phyloP scores from a whole-genome alignment of 1,140 invertebrate genomes.

The Drosophila pachea region DNA sequence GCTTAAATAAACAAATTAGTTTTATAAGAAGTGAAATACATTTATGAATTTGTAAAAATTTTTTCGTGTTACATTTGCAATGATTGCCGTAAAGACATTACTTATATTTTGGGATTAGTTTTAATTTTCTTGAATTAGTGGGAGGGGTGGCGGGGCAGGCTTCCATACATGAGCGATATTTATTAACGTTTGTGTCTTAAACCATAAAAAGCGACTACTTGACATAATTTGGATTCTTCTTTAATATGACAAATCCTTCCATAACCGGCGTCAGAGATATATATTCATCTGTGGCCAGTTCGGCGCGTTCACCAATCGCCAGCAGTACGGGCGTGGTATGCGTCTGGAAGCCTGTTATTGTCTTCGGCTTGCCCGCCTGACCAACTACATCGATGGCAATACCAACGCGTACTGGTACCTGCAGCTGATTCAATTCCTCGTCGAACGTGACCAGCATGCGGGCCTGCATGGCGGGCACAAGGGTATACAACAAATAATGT shows the following conservation, averaged over 20 bases:
- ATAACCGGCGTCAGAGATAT: conserved; percentile 95
- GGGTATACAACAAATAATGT: conserved; percentile 96
- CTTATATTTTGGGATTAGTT: conserved; percentile 8
- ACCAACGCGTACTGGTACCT: conserved; percentile 97
- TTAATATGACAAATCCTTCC: conserved; percentile 99
- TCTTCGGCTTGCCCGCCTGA: conserved; percentile 99
- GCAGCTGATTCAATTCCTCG: conserved; percentile 94
- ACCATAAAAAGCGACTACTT: conserved; percentile 51
- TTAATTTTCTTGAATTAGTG: neutral
- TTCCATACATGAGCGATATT: conserved; percentile 18
- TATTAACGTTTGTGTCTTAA: neutral
- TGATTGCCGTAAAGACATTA: conserved; percentile 13
- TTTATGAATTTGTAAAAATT: conserved; percentile 1
- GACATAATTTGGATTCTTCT: conserved; percentile 87
- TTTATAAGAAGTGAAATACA: neutral
- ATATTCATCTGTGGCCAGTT: conserved; percentile 99
- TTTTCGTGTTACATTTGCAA: conserved; percentile 22
- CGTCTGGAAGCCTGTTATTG: conserved; percentile 99
- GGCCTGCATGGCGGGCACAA: conserved; percentile 98
- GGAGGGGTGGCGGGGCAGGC: neutral
- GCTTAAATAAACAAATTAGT: no score
- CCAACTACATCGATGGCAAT: conserved; percentile 99
- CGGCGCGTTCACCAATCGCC: conserved; percentile 97
- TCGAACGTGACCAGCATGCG: conserved; percentile 99
- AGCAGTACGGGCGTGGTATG: conserved; percentile 99